phyloP scores from a whole-genome alignment of 2,113 vertebrate genomes.

The Eptesicus fuscus region DNA sequence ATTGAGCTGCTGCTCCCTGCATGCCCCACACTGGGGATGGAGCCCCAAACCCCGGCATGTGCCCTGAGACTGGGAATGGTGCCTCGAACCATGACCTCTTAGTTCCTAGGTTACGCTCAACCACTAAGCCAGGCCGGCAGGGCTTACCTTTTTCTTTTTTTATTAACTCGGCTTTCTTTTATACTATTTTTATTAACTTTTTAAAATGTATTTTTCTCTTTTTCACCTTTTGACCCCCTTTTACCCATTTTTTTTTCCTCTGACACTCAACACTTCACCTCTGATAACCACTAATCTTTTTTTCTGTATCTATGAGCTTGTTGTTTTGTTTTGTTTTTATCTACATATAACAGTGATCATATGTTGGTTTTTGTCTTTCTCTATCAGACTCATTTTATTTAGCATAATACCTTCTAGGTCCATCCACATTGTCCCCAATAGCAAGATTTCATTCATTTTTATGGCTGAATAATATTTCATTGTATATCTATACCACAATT shows the following conservation, averaged over 20 bases:
- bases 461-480: not conserved
- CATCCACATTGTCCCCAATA: not conserved
- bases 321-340: not conserved
- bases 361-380: not conserved
- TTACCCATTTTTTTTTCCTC: not conserved
- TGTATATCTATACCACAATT: not conserved
- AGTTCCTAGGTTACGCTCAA: too few relatives aligned
- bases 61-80: too few relatives aligned
- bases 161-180: not conserved
- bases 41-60: too few relatives aligned
- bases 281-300: not conserved
- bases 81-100: too few relatives aligned
- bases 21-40: too few relatives aligned
- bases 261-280: not conserved
- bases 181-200: not conserved
- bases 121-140: too few relatives aligned
- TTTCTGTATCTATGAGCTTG: not conserved
- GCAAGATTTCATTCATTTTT: not conserved
- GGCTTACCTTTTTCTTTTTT: not conserved
- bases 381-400: not conserved
- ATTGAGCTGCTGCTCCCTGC: too few relatives aligned
- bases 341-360: not conserved
- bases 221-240: not conserved
- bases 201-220: not conserved
- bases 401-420: not conserved